Evolutionary conservation across 2,888 invertebrate species (phyloP).

Genomic region (Plagodis pulveraria): DNA sequence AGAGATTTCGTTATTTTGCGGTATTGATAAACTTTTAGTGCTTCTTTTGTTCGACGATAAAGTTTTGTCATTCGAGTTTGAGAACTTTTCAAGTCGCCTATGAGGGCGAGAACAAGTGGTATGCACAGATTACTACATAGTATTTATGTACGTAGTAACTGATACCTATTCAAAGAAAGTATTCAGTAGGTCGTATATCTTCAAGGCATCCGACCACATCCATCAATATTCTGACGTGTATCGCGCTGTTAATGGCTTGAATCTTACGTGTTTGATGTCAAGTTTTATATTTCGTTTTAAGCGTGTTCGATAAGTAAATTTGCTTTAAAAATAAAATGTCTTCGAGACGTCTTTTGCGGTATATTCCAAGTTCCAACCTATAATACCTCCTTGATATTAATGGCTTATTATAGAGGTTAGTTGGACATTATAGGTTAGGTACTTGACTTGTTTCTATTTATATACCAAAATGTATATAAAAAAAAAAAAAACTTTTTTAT

Average conservation of each 20-base stretch:
- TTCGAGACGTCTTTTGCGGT: no score
- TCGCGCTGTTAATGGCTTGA: conserved; percentile 45
- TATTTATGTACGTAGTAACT: not conserved
- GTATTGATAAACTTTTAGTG: conserved; percentile 1
- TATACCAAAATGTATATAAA: no score
- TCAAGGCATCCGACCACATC: conserved; percentile 32
- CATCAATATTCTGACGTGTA: conserved; percentile 50
- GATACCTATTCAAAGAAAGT: not conserved
- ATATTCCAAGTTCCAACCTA: no score
- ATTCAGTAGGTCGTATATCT: conserved; percentile 2
- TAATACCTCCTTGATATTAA: no score
- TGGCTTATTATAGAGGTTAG: no score
- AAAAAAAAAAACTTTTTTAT: no score
- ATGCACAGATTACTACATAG: not conserved
- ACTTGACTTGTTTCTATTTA: no score
- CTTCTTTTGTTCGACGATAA: not conserved
- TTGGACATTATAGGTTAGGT: no score
- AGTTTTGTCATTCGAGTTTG: conserved; percentile 6
- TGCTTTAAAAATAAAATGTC: no score
- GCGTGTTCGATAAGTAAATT: not conserved
- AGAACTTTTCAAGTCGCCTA: not conserved
- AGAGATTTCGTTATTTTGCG: not conserved
- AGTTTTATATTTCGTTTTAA: not conserved
- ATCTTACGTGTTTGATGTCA: not conserved
- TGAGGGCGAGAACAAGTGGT: conserved; percentile 1